Evolutionary conservation across 2,113 vertebrate genomes (phyloP).

Genomic region (Oenanthe oenanthe): DNA sequence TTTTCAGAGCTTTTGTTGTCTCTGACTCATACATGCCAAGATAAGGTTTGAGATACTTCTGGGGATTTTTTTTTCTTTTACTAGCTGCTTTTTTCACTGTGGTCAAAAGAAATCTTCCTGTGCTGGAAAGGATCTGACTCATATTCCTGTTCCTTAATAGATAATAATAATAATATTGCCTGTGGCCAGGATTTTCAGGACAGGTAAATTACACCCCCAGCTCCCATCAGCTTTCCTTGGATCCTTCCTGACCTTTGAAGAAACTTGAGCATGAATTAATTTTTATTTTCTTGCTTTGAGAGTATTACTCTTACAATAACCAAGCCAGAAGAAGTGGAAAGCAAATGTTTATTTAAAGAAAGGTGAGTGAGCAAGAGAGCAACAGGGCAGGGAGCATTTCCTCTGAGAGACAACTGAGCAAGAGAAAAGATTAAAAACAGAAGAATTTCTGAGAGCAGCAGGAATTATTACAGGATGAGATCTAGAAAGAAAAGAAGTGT

Average conservation of each 20-base stretch:
- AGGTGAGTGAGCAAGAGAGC: background rate
- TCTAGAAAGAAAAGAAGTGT: background rate
- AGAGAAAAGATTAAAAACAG: background rate
- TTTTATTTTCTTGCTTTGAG: constrained; percentile 1
- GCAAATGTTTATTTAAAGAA: background rate
- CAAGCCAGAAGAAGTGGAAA: background rate
- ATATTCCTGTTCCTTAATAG: background rate
- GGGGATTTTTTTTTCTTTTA: background rate
- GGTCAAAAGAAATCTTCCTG: background rate
- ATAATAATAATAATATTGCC: background rate
- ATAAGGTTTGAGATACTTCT: background rate
- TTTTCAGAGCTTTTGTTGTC: background rate
- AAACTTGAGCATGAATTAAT: background rate
- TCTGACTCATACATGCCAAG: background rate
- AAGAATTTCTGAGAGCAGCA: background rate
- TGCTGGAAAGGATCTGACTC: background rate
- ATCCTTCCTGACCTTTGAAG: background rate
- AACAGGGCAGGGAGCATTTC: background rate
- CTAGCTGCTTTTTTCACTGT: background rate
- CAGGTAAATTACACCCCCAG: background rate
- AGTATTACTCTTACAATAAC: background rate
- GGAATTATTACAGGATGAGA: background rate
- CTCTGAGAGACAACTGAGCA: background rate
- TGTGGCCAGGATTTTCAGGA: background rate
- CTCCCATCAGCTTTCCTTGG: background rate